A percentile compares a stretch with the other conserved stretches of the same genome.
phyloP scores from a whole-genome alignment of 2,113 vertebrate species.

The Laterallus jamaicensis region DNA sequence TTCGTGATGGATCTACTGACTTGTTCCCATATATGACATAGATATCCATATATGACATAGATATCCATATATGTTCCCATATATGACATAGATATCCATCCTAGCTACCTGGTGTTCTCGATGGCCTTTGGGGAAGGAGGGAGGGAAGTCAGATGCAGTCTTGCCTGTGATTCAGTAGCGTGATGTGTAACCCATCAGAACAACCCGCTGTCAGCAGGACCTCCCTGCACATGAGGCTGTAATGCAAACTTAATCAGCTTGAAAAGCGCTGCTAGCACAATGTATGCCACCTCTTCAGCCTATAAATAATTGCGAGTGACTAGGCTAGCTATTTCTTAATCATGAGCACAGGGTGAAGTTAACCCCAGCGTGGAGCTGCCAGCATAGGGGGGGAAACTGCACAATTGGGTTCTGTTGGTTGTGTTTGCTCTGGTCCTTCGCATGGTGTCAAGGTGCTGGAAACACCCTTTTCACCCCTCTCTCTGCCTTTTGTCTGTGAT shows the following conservation, averaged over 20 bases:
- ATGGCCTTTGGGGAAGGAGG: not conserved
- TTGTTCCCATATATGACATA: fast-evolving
- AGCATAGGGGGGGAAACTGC: not conserved
- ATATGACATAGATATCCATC: too few relatives aligned
- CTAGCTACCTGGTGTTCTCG: not conserved
- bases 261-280: not conserved
- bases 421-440: not conserved
- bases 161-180: not conserved
- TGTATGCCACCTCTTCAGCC: not conserved
- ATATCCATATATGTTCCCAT: fast-evolving
- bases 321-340: not conserved
- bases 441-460: not conserved
- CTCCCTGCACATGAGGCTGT: not conserved
- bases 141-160: not conserved
- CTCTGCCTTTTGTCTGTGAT: not conserved
- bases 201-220: not conserved
- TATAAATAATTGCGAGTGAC: not conserved
- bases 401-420: not conserved
- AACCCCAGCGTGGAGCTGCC: not conserved
- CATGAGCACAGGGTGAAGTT: not conserved
- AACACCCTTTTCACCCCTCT: not conserved
- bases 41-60: fast-evolving
- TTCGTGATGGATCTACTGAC: not conserved
- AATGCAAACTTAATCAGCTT: not conserved
- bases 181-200: not conserved